phyloP scores from a whole-genome alignment of 2,113 vertebrate genomes.

The Caloenas nicobarica region DNA sequence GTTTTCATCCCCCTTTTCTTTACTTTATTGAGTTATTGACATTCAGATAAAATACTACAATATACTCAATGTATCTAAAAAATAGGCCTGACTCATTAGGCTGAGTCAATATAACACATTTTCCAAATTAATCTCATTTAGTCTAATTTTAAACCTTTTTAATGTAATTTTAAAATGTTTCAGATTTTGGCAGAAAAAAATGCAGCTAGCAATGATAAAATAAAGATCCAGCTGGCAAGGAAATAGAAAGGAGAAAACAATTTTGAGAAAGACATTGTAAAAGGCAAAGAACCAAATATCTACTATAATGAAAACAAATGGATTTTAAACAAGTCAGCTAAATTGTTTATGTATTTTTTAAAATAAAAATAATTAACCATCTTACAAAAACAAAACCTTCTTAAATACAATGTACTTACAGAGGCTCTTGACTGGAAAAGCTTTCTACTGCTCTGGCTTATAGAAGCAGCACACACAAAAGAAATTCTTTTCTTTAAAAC shows the following conservation, averaged over 20 bases:
- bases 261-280: slow-evolving; percentile 19
- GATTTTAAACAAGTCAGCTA: slow-evolving; percentile 39
- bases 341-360: background rate
- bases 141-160: slow-evolving; percentile 37
- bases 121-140: slow-evolving; percentile 6
- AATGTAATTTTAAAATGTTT: background rate
- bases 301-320: slow-evolving; percentile 20
- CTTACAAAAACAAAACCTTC: slow-evolving; percentile 17
- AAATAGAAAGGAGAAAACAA: slow-evolving; percentile 10
- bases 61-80: background rate
- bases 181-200: slow-evolving; percentile 6
- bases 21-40: background rate
- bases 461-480: background rate
- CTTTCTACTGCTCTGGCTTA: slow-evolving; percentile 29
- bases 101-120: background rate
- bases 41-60: background rate
- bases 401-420: background rate
- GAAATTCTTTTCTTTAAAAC: slow-evolving; percentile 10
- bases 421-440: background rate
- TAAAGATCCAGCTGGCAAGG: slow-evolving; percentile 39
- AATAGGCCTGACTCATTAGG: background rate
- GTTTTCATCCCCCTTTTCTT: background rate
- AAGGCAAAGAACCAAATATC: background rate
- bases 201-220: background rate
- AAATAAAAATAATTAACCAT: slow-evolving; percentile 37